Conservation (phyloP, 2,797 vertebrate species). For the Mus spretus region DNA sequence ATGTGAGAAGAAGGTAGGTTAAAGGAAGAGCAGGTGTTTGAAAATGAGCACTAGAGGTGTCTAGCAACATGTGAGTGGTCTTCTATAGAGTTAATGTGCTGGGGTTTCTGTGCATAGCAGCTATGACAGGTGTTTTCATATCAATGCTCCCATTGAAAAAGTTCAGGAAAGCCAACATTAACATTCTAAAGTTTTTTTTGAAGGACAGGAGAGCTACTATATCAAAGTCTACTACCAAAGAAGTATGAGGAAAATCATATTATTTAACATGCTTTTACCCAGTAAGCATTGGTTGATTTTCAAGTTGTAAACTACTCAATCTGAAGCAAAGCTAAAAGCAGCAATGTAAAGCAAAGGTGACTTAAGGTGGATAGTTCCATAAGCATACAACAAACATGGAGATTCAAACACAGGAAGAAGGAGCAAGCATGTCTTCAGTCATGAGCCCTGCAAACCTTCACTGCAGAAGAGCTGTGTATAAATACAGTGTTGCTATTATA, state of each 20-base stretch:
- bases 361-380: rapidly evolving
- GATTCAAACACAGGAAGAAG: background rate
- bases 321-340: background rate
- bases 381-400: background rate
- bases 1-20: background rate
- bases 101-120: background rate
- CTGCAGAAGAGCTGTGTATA: background rate
- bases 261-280: background rate
- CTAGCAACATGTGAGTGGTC: background rate
- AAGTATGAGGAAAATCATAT: background rate
- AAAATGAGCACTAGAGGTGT: background rate
- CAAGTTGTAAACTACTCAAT: background rate
- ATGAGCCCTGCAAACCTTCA: background rate
- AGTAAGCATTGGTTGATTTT: background rate
- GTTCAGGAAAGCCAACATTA: background rate
- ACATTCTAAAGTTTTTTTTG: constrained; percentile 25
- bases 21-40: background rate
- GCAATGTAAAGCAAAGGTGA: background rate
- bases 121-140: background rate
- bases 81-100: background rate
- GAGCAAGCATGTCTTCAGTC: background rate
- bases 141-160: background rate
- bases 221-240: background rate
- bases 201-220: background rate
- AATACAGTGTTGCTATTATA: background rate